Percentiles rank a stretch among this genome's conserved stretches.
phyloP scores from a whole-genome alignment of 2,888 invertebrate genomes.

The Pyrrhia umbra region DNA sequence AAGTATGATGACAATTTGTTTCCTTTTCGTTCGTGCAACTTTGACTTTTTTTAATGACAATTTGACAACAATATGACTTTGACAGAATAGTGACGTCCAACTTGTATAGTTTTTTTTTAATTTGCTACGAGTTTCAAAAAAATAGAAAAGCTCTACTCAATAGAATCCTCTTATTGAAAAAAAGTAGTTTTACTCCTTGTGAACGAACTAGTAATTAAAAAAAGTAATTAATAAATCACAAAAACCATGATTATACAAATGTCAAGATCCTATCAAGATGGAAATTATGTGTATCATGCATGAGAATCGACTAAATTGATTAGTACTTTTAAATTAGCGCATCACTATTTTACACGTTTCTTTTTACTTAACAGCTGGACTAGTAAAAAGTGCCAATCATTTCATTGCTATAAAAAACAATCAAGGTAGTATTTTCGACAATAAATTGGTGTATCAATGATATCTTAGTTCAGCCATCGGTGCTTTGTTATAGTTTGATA shows the following conservation, averaged over 20 bases:
- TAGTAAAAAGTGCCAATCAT: not conserved
- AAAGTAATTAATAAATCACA: too few species aligned
- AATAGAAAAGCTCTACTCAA: too few species aligned
- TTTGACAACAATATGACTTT: conserved; percentile 3
- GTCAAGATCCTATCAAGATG: too few species aligned
- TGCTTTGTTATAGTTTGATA: not conserved
- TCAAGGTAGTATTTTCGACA: not conserved
- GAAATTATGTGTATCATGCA: not conserved
- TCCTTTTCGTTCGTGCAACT: conserved; percentile 4
- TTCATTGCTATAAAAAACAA: not conserved
- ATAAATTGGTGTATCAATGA: not conserved
- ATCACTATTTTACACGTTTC: not conserved
- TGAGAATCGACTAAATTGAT: not conserved
- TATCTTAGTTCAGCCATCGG: too few species aligned
- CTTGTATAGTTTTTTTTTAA: too few species aligned
- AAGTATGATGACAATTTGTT: conserved; percentile 2
- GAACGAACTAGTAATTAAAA: too few species aligned
- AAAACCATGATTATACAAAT: too few species aligned
- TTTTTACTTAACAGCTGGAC: not conserved
- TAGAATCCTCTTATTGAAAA: too few species aligned
- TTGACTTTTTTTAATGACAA: not conserved
- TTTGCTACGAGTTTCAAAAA: too few species aligned
- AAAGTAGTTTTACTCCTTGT: too few species aligned
- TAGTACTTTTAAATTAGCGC: not conserved
- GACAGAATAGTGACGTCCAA: conserved; percentile 6